Evolutionary conservation across 2,888 invertebrate genomes (phyloP).

Genomic region (Syrphus vitripennis): DNA sequence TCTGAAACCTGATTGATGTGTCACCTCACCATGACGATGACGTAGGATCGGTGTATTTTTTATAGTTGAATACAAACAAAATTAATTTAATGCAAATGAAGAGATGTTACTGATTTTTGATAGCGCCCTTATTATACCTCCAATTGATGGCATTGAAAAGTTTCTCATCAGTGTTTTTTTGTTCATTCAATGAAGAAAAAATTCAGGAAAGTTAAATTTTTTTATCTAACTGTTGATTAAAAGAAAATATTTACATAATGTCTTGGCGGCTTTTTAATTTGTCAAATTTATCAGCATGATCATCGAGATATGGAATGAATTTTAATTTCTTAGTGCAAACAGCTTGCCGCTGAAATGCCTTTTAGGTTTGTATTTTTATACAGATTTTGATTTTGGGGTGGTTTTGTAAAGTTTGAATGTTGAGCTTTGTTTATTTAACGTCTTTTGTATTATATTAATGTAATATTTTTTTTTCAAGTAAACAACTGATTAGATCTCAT

Average conservation of each 20-base stretch:
- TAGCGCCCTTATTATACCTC: not conserved
- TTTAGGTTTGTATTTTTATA: not conserved
- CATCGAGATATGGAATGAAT: not conserved
- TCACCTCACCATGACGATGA: constrained; percentile 15
- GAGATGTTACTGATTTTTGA: not conserved
- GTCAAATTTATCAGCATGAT: constrained; percentile 15
- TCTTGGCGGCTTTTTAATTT: constrained; percentile 1
- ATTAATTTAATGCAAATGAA: constrained; percentile 9
- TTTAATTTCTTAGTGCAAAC: not conserved
- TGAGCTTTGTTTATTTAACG: not conserved
- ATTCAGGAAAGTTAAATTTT: not conserved
- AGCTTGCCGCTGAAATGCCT: not conserved
- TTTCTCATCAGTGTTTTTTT: not conserved
- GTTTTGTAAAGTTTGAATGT: not conserved
- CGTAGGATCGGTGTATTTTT: not conserved
- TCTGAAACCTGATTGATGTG: constrained; percentile 39
- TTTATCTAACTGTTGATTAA: constrained; percentile 25
- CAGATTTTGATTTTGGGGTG: not conserved
- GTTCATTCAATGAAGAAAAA: not conserved
- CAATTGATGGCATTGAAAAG: constrained; percentile 3
- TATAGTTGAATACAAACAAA: not conserved
- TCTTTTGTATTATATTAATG: too few relatives aligned
- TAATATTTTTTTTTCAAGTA: too few relatives aligned
- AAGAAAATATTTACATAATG: constrained; percentile 24
- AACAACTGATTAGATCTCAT: too few relatives aligned